phyloP scores from a whole-genome alignment of 1,140 invertebrate species.

The Idris sp. region DNA sequence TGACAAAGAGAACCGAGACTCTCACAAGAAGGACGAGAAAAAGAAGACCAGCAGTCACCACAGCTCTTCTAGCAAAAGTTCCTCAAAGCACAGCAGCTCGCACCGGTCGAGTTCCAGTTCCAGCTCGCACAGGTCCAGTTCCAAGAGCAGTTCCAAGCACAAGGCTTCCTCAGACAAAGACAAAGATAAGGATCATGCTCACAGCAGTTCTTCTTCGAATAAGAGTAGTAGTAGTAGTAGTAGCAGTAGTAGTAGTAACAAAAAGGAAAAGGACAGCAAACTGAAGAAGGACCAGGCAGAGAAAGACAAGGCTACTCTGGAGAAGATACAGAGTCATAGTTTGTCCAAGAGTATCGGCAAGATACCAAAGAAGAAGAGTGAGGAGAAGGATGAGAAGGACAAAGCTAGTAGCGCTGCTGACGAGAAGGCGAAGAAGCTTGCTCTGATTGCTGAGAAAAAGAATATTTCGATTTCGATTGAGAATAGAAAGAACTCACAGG shows the following conservation, averaged over 20 bases:
- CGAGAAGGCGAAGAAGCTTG: slow-evolving; percentile 70
- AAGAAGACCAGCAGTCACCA: slow-evolving; percentile 77
- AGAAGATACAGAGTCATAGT: slow-evolving; percentile 82
- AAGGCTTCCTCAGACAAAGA: slow-evolving; percentile 76
- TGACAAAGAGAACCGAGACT: slow-evolving; percentile 76
- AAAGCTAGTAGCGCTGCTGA: slow-evolving; percentile 27
- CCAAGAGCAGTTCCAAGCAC: slow-evolving; percentile 69
- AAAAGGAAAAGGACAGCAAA: slow-evolving; percentile 77
- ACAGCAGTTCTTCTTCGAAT: slow-evolving; percentile 9
- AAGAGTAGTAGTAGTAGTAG: slow-evolving; percentile 11
- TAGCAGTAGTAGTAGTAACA: slow-evolving; percentile 63
- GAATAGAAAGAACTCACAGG: slow-evolving; percentile 82
- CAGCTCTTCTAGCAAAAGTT: slow-evolving; percentile 78
- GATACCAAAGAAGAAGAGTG: slow-evolving; percentile 84
- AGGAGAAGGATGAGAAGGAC: slow-evolving; percentile 72
- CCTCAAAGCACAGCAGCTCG: slow-evolving; percentile 77
- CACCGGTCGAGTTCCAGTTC: slow-evolving; percentile 76
- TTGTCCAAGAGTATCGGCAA: slow-evolving; percentile 86
- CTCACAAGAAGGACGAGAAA: slow-evolving; percentile 72
- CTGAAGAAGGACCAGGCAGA: slow-evolving; percentile 80
- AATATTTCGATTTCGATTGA: slow-evolving; percentile 89
- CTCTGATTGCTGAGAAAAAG: slow-evolving; percentile 77
- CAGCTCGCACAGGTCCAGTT: slow-evolving; percentile 74
- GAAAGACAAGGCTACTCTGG: slow-evolving; percentile 83
- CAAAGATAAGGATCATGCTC: slow-evolving; percentile 63